phyloP scores from a whole-genome alignment of 1,140 invertebrate genomes.

The Bombus waltoni region DNA sequence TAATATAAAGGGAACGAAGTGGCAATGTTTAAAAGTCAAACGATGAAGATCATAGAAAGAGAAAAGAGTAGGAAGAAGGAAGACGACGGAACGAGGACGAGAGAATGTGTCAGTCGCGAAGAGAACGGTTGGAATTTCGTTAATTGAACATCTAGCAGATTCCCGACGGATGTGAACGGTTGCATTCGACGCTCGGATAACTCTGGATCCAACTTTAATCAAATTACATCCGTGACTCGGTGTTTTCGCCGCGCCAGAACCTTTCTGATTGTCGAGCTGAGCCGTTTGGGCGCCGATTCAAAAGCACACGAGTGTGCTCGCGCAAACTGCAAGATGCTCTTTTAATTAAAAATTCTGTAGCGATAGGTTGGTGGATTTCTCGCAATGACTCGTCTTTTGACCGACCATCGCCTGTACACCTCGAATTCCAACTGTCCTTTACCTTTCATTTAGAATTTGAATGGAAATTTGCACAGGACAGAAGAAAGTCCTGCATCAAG shows the following conservation, averaged over 20 bases:
- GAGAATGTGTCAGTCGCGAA: conserved; percentile 51
- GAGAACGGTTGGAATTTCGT: conserved; percentile 65
- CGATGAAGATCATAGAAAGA: neutral
- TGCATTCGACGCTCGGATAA: conserved; percentile 66
- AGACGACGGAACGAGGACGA: neutral
- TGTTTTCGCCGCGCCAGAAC: conserved; percentile 51
- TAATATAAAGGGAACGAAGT: no score
- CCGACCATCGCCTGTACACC: neutral
- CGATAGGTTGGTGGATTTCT: neutral
- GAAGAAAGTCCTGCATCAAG: neutral
- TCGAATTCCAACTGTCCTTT: neutral
- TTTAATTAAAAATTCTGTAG: conserved; percentile 65
- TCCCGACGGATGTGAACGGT: conserved; percentile 63
- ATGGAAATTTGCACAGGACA: neutral
- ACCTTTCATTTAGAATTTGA: neutral
- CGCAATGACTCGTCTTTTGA: neutral
- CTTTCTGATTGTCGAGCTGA: conserved; percentile 42
- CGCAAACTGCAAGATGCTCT: conserved; percentile 6
- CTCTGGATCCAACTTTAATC: conserved; percentile 68
- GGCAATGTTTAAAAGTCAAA: neutral
- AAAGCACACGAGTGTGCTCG: neutral
- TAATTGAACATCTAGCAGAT: conserved; percentile 67
- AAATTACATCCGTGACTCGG: conserved; percentile 68
- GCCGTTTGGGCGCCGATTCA: neutral
- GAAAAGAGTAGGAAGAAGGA: neutral